Evolutionary conservation across 2,113 vertebrate genomes (phyloP), one percentile per base, ranked within the genome.

Genomic region (Caranx melampygus): DNA sequence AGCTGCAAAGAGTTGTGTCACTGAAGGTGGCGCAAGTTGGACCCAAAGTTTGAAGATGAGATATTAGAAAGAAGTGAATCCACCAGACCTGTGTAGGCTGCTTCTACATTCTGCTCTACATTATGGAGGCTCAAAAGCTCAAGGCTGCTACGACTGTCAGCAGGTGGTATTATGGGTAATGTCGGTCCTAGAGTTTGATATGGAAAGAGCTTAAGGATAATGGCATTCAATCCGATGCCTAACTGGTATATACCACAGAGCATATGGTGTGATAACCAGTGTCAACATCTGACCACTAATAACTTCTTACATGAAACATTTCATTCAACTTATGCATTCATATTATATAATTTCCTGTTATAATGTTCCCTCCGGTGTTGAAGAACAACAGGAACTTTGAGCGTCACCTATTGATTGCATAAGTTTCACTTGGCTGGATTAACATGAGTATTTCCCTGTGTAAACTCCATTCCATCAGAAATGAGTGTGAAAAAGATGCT

Each of bases 361-460:
- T 31, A 8, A 16, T 45, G 57, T 63, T 52, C 16, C 20, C 15
- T n/a, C 6, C 15, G 21, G 5, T 70, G 26, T 34, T 31, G 15
- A 31, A 73, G 37, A 75, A 79, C 33, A 45, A 72, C 60, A 16
- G 59, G 45, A 67, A 64, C 13, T 34, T 5, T 59, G 21, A 14
- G 44, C 66, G 75, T 73, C 62, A 82, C 65, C 66, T 84, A 75
- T 78, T 51, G 65, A 78, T 87, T 79, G 34, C 42, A 57, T 78
- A 74, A 84, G 68, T 57, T 77, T 60, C 61, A 34, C 74, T 45
- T 47, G 26, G 35, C 62, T 79, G n/a, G 20, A 54, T 63, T 74
- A 59, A 63, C 47, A 62, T 35, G 47, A 77, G 52, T 47, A 35
- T 62, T 34, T 74, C 37, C 60, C 37, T 21, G 10, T 49, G 4